Evolutionary conservation across 2,888 invertebrate genomes (phyloP).

Genomic region (Muschampia plurimacula): DNA sequence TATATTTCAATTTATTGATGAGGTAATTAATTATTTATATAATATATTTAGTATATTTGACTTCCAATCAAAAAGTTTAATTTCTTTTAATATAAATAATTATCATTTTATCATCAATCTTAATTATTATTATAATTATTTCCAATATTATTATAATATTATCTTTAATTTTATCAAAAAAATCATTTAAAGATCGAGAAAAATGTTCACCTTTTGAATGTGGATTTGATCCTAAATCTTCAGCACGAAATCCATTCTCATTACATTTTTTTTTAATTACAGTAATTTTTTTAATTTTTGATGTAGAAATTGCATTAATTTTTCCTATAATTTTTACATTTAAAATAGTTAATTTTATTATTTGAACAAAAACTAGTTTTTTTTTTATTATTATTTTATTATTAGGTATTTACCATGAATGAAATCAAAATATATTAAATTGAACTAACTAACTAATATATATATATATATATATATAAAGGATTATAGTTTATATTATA

Average conservation of each 20-base stretch:
- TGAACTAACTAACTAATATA: slow-evolving; percentile 60
- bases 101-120: slow-evolving; percentile 64
- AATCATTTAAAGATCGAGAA: slow-evolving; percentile 86
- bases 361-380: slow-evolving; percentile 63
- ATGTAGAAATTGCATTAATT: slow-evolving; percentile 89
- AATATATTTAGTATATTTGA: slow-evolving; percentile 90
- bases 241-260: slow-evolving; percentile 70
- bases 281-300: slow-evolving; percentile 90
- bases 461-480: slow-evolving; percentile 55
- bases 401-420: slow-evolving; percentile 71
- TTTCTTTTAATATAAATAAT: slow-evolving; percentile 86
- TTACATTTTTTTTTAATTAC: slow-evolving; percentile 88
- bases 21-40: slow-evolving; percentile 88
- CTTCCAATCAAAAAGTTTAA: slow-evolving; percentile 90
- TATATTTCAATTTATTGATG: too few relatives aligned
- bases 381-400: slow-evolving; percentile 84
- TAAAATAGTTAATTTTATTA: slow-evolving; percentile 60
- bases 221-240: slow-evolving; percentile 72
- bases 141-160: slow-evolving; percentile 78
- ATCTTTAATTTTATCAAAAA: slow-evolving; percentile 84
- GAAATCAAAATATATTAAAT: slow-evolving; percentile 75
- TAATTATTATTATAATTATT: slow-evolving; percentile 68
- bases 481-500: slow-evolving; percentile 69
- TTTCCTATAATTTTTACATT: slow-evolving; percentile 83
- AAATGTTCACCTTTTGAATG: slow-evolving; percentile 88